Evolutionary conservation across 2,797 vertebrate species (phyloP).

Genomic region (Halcyon badia): DNA sequence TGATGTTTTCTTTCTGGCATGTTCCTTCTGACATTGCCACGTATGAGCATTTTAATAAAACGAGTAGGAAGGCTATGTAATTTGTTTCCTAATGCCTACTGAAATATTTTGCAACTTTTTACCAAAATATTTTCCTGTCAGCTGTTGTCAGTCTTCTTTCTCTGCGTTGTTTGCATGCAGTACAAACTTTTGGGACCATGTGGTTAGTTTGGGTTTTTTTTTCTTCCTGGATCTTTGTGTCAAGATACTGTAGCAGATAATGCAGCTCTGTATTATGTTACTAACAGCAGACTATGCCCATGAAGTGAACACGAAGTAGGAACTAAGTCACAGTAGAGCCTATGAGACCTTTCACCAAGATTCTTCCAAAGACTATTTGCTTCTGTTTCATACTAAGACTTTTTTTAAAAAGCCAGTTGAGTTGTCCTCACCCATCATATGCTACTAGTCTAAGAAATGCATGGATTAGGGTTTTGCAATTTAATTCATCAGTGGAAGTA

Average conservation of each 20-base stretch:
- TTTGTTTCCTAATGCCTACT: background rate
- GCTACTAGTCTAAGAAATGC: background rate
- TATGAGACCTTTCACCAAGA: background rate
- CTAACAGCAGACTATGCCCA: background rate
- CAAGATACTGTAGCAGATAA: background rate
- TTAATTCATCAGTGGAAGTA: background rate
- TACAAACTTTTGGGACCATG: background rate
- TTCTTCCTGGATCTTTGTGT: background rate
- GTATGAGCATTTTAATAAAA: background rate
- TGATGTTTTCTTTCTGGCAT: conserved; percentile 6
- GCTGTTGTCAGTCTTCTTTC: background rate
- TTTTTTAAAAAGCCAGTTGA: background rate
- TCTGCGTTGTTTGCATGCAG: background rate
- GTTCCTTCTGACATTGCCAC: background rate
- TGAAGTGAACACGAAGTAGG: background rate
- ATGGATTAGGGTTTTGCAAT: background rate
- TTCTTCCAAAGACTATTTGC: background rate
- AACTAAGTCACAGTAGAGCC: background rate
- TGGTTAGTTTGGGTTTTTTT: background rate
- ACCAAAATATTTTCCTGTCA: background rate
- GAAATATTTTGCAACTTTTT: background rate
- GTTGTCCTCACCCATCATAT: background rate
- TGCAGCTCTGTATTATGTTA: rapidly evolving
- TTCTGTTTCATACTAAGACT: background rate
- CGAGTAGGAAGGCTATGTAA: background rate